phyloP scores from a whole-genome alignment of 2,113 vertebrate genomes.

The Equus quagga region DNA sequence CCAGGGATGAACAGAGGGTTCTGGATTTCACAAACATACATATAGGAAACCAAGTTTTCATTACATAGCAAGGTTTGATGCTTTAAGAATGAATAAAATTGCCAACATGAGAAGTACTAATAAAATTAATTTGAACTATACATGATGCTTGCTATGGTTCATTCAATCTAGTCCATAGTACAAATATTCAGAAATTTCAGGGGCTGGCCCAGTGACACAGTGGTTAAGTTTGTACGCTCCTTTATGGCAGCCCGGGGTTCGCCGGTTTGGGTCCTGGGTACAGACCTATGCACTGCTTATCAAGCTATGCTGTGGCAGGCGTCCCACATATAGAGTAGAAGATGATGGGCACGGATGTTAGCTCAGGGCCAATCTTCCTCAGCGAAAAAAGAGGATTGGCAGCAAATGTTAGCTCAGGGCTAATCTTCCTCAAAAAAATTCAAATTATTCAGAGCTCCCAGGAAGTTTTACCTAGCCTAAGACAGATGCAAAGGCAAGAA shows the following conservation, averaged over 20 bases:
- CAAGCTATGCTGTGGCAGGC: too few relatives aligned
- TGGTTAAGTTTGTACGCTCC: too few relatives aligned
- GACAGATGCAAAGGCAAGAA: conserved; percentile 36
- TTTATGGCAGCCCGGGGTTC: too few relatives aligned
- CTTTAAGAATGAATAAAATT: conserved; percentile 16
- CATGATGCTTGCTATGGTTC: background rate
- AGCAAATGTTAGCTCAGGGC: too few relatives aligned
- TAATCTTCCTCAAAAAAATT: too few relatives aligned
- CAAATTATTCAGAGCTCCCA: conserved; percentile 36
- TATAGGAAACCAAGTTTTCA: conserved; percentile 1
- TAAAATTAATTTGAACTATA: conserved; percentile 45
- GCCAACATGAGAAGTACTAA: conserved; percentile 54
- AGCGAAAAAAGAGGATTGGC: too few relatives aligned
- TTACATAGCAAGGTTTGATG: conserved; percentile 32
- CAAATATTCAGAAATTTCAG: conserved; percentile 41
- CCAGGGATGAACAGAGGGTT: background rate
- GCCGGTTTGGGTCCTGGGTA: too few relatives aligned
- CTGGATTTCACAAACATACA: conserved; percentile 58
- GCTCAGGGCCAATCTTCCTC: too few relatives aligned
- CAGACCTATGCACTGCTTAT: too few relatives aligned
- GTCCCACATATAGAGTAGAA: too few relatives aligned
- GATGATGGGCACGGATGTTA: too few relatives aligned
- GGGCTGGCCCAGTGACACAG: too few relatives aligned
- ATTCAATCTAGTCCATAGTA: background rate
- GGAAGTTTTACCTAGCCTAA: background rate